Percentiles rank a stretch among this genome's conserved stretches.
Evolutionary conservation across 2,888 invertebrate genomes (phyloP).

Genomic region (Cylloceria caligata): DNA sequence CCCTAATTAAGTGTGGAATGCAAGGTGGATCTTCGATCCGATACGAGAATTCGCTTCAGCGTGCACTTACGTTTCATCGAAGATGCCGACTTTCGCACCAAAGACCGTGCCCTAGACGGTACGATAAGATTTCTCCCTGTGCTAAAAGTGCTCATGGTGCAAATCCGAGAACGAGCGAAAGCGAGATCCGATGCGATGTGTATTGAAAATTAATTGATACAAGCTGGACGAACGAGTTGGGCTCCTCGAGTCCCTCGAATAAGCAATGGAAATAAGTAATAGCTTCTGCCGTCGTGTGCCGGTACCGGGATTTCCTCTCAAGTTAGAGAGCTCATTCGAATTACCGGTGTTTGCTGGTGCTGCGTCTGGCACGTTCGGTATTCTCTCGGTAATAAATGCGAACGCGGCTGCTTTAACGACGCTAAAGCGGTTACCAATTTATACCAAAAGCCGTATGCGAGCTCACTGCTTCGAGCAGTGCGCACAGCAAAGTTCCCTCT

Average conservation of each 20-base stretch:
- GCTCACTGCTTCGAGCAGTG: not conserved
- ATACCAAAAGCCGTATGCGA: constrained; percentile 58
- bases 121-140: constrained; percentile 23
- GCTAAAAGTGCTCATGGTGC: constrained; percentile 29
- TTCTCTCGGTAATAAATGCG: constrained; percentile 64
- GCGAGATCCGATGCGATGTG: constrained; percentile 30
- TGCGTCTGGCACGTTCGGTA: constrained; percentile 64
- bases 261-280: constrained; percentile 53
- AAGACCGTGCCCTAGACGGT: constrained; percentile 26
- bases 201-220: constrained; percentile 63
- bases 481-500: not conserved
- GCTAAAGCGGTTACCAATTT: constrained; percentile 68
- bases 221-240: constrained; percentile 26
- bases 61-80: constrained; percentile 45
- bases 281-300: constrained; percentile 9
- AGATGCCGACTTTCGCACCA: constrained; percentile 57
- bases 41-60: constrained; percentile 48
- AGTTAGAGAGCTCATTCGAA: constrained; percentile 60
- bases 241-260: constrained; percentile 33
- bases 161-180: not conserved
- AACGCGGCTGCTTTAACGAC: constrained; percentile 67
- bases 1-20: constrained; percentile 68
- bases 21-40: constrained; percentile 57
- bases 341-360: constrained; percentile 21
- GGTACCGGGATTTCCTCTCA: constrained; percentile 44